Evolutionary conservation across 2,113 vertebrate genomes (phyloP).

Genomic region (Dermatemys mawii): DNA sequence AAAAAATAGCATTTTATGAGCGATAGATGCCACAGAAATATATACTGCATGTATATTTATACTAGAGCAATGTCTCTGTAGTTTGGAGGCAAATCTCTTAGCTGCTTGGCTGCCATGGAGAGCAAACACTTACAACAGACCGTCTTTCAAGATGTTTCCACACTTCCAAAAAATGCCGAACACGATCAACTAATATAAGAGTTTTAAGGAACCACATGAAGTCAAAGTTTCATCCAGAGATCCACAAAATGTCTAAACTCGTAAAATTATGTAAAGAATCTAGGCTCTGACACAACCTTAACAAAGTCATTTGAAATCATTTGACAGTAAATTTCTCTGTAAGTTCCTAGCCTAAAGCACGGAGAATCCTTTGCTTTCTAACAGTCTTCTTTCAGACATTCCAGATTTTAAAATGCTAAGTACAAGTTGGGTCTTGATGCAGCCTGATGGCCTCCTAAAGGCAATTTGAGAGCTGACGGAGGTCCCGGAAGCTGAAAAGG

Average conservation of each 20-base stretch:
- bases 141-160: neutral
- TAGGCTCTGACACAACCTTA: slow-evolving; percentile 80
- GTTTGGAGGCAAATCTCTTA: neutral
- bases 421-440: slow-evolving; percentile 57
- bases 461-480: slow-evolving; percentile 74
- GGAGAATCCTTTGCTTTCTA: slow-evolving; percentile 69
- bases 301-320: slow-evolving; percentile 83
- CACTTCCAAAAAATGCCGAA: slow-evolving; percentile 18
- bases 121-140: neutral
- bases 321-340: slow-evolving; percentile 80
- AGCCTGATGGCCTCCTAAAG: slow-evolving; percentile 82
- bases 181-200: slow-evolving; percentile 24
- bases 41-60: neutral
- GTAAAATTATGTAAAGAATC: slow-evolving; percentile 80
- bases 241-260: slow-evolving; percentile 76
- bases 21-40: neutral
- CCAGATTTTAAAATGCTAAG: slow-evolving; percentile 51
- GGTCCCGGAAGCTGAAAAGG: slow-evolving; percentile 74
- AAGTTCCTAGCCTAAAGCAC: slow-evolving; percentile 76
- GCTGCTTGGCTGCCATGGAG: neutral
- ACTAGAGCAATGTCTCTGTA: accelerated
- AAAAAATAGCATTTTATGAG: slow-evolving; percentile 42
- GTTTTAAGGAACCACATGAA: slow-evolving; percentile 41
- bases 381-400: slow-evolving; percentile 65
- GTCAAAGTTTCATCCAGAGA: slow-evolving; percentile 72